Conservation (phyloP, 2,888 invertebrate species). For the Prionchulus punctatus region DNA sequence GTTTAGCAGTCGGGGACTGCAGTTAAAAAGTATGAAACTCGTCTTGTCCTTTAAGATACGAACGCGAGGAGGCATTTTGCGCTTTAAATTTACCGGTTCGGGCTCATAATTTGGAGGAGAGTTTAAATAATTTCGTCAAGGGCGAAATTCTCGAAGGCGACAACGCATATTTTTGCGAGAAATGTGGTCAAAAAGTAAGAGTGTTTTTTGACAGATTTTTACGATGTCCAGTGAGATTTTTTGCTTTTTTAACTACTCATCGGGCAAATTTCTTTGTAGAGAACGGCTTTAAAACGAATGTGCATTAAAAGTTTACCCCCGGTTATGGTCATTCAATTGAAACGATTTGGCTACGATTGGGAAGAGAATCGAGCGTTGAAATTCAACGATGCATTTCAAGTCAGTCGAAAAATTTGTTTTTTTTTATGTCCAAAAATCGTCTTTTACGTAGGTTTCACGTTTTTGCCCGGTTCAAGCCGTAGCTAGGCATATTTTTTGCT, state of each 20-base stretch:
- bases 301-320: constrained; percentile 40
- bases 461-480: background rate
- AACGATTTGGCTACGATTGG: constrained; percentile 43
- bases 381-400: constrained; percentile 41
- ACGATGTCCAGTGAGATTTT: background rate
- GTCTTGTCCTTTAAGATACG: constrained; percentile 35
- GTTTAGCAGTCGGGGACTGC: no score
- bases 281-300: constrained; percentile 40
- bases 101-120: constrained; percentile 36
- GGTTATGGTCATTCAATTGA: constrained; percentile 41
- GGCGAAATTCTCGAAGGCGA: constrained; percentile 43
- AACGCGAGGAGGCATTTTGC: constrained; percentile 40
- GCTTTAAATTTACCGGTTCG: constrained; percentile 39
- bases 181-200: constrained; percentile 39
- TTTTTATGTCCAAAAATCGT: constrained; percentile 6
- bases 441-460: background rate
- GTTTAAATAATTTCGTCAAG: constrained; percentile 41
- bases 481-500: background rate
- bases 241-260: background rate
- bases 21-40: no score
- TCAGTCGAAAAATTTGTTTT: constrained; percentile 13
- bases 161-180: constrained; percentile 43
- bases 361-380: constrained; percentile 40
- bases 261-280: constrained; percentile 22
- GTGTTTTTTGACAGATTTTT: background rate